These are phyloP conservation scores for Ellobium chinense DNA, from an alignment of 2,888 invertebrate genomes.

Conservation along the genomic window DNA sequence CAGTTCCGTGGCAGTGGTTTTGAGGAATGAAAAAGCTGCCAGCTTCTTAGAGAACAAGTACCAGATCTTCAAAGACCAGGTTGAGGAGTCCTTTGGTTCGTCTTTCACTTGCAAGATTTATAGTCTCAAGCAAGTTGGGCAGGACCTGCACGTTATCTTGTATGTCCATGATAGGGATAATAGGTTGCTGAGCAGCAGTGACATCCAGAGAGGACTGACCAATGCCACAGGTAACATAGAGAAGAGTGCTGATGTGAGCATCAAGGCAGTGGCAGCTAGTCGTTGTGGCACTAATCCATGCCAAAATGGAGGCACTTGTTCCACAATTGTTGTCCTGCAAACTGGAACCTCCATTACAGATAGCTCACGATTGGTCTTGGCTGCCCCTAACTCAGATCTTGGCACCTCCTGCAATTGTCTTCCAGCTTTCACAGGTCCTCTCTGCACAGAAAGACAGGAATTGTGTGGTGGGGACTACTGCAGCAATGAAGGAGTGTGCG, in stretches of 20 bases:
- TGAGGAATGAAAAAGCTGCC: conserved; percentile 87
- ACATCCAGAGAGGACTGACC: conserved; percentile 45
- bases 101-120: conserved; percentile 47
- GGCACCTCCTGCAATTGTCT: conserved; percentile 91
- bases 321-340: conserved; percentile 58
- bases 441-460: conserved; percentile 91
- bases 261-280: conserved; percentile 58
- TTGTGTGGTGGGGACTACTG: conserved; percentile 97
- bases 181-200: conserved; percentile 16
- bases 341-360: conserved; percentile 81
- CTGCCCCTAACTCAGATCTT: conserved; percentile 89
- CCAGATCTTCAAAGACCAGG: conserved; percentile 38
- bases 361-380: conserved; percentile 89
- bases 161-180: conserved; percentile 80
- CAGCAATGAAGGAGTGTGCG: conserved; percentile 90
- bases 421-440: conserved; percentile 93
- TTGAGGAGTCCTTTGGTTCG: conserved; percentile 44
- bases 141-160: conserved; percentile 63
- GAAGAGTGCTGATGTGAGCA: conserved; percentile 54
- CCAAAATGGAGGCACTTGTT: conserved; percentile 80
- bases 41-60: conserved; percentile 89
- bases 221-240: conserved; percentile 56
- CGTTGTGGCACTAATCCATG: conserved; percentile 82
- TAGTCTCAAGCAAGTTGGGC: conserved; percentile 49
- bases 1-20: conserved; percentile 88